Conservation (phyloP, 1,140 invertebrate genomes). For the Carposina sasakii region DNA sequence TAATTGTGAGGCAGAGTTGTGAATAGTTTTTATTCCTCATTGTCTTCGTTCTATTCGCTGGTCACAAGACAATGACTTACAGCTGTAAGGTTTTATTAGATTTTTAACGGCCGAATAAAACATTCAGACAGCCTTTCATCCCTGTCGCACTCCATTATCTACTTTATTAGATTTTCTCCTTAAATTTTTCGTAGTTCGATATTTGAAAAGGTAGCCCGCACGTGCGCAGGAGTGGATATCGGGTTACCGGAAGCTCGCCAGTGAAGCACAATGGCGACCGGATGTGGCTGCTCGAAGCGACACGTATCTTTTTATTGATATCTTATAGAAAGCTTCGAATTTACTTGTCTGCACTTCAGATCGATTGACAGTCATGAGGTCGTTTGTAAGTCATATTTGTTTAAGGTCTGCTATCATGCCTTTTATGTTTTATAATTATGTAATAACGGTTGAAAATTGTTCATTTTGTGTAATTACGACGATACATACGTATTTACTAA, state of each 20-base stretch:
- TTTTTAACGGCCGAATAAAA: too few species aligned
- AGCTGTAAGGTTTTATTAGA: too few species aligned
- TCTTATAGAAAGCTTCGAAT: slow-evolving; percentile 65
- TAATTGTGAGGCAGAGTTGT: background rate
- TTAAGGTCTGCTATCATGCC: background rate
- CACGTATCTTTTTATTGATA: slow-evolving; percentile 70
- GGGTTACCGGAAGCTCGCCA: slow-evolving; percentile 64
- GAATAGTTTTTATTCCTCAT: slow-evolving; percentile 13
- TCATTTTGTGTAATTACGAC: background rate
- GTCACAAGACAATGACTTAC: too few species aligned
- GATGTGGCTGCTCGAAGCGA: slow-evolving; percentile 68
- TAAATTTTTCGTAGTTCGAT: slow-evolving; percentile 52
- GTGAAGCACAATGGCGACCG: slow-evolving; percentile 64
- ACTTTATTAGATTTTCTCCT: slow-evolving; percentile 24
- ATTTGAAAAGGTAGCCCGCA: slow-evolving; percentile 68
- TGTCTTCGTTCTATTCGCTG: too few species aligned
- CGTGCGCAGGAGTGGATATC: slow-evolving; percentile 71
- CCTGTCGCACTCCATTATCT: background rate
- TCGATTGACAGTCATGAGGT: slow-evolving; percentile 27
- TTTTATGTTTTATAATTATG: background rate
- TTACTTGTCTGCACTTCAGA: slow-evolving; percentile 53
- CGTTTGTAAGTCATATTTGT: background rate
- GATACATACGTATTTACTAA: background rate
- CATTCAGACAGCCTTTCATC: background rate
- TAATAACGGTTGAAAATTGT: background rate